Conservation (phyloP, 2,888 invertebrate genomes). For the Clanis bilineata region DNA sequence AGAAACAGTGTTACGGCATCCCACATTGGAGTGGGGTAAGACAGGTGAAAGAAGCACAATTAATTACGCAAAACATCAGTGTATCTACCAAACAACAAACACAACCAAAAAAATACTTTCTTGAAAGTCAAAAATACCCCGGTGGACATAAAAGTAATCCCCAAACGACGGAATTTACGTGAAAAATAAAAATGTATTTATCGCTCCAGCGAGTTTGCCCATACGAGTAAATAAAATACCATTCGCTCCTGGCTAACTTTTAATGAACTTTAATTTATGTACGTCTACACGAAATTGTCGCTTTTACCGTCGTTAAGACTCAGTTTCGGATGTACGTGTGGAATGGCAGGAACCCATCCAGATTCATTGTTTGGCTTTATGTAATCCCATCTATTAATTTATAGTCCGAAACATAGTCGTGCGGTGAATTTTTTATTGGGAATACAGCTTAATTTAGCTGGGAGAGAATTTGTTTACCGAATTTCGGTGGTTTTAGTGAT, state of each 20-base stretch:
- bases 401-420: slow-evolving; percentile 32
- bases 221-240: slow-evolving; percentile 50
- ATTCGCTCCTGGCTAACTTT: slow-evolving; percentile 53
- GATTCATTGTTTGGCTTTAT: slow-evolving; percentile 60
- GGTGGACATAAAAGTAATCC: slow-evolving; percentile 49
- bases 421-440: slow-evolving; percentile 41
- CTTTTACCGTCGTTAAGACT: slow-evolving; percentile 59
- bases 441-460: slow-evolving; percentile 34
- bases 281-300: slow-evolving; percentile 60
- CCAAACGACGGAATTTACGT: slow-evolving; percentile 48
- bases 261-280: slow-evolving; percentile 73
- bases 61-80: not conserved
- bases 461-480: slow-evolving; percentile 30
- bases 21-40: too few species aligned
- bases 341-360: slow-evolving; percentile 45
- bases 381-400: slow-evolving; percentile 61
- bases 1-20: too few species aligned
- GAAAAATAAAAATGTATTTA: slow-evolving; percentile 48
- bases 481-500: slow-evolving; percentile 9
- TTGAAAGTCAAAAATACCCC: slow-evolving; percentile 55
- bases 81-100: not conserved
- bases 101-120: slow-evolving; percentile 37
- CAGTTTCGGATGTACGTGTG: slow-evolving; percentile 55
- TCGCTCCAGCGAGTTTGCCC: slow-evolving; percentile 43
- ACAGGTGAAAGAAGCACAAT: too few species aligned